Conservation (phyloP, 2,888 invertebrate genomes). For the Chrysopilus asiliformis region DNA sequence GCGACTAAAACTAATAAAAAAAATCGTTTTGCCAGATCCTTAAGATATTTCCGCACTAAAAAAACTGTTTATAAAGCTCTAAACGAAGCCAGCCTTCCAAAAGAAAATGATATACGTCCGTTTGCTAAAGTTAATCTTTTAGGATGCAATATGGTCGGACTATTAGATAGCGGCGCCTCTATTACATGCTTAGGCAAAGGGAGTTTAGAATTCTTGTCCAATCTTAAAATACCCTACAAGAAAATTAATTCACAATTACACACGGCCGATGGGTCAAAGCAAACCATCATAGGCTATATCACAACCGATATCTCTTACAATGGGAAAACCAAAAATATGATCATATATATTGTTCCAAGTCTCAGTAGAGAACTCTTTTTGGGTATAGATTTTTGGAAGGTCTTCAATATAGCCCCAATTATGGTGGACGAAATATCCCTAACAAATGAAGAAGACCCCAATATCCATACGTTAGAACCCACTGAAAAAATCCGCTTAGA, state of each 20-base stretch:
- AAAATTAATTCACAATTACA: neutral
- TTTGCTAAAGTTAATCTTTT: constrained; percentile 1
- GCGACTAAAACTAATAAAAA: too few species aligned
- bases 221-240: neutral
- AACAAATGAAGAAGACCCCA: neutral
- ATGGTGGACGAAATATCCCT: neutral
- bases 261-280: too few species aligned
- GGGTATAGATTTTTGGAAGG: neutral
- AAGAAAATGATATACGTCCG: neutral
- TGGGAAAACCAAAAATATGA: neutral
- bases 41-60: too few species aligned
- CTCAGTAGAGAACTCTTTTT: neutral
- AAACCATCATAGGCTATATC: too few species aligned
- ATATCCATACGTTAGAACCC: neutral
- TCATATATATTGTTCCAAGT: neutral
- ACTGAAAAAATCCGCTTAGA: neutral
- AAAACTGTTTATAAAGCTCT: too few species aligned
- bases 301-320: neutral
- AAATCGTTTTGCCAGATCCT: too few species aligned
- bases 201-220: neutral
- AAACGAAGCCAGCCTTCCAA: too few species aligned
- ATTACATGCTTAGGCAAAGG: neutral
- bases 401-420: neutral
- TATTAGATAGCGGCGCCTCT: neutral
- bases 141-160: neutral